Evolutionary conservation across 2,797 vertebrate species (phyloP).

Genomic region (Mionectes olivaceus): DNA sequence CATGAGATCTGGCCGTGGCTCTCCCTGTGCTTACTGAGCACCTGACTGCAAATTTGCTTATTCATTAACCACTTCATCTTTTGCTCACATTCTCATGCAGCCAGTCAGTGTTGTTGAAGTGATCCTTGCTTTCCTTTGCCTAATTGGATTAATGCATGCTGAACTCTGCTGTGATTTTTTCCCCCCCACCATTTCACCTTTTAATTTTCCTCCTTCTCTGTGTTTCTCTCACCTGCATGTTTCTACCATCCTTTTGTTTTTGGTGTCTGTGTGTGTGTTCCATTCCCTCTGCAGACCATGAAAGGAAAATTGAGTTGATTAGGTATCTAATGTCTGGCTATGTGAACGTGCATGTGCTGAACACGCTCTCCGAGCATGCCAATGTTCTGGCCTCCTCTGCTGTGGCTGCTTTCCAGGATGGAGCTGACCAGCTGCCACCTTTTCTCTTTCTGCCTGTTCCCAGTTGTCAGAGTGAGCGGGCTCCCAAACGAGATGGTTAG

Average conservation of each 20-base stretch:
- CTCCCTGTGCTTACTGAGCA: neutral
- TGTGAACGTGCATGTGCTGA: slow-evolving; percentile 88
- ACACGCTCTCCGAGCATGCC: slow-evolving; percentile 91
- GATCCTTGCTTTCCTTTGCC: slow-evolving; percentile 29
- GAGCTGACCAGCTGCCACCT: slow-evolving; percentile 88
- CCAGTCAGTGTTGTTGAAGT: neutral
- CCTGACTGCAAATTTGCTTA: neutral
- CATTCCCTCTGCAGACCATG: slow-evolving; percentile 85
- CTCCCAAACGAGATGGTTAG: slow-evolving; percentile 92
- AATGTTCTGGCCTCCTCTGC: slow-evolving; percentile 88
- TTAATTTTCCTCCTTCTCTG: slow-evolving; percentile 41
- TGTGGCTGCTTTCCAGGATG: slow-evolving; percentile 88
- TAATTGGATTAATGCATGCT: slow-evolving; percentile 55
- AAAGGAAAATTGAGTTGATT: slow-evolving; percentile 92
- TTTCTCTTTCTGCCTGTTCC: slow-evolving; percentile 89
- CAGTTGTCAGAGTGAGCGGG: slow-evolving; percentile 83
- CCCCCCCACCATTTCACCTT: neutral
- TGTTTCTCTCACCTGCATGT: slow-evolving; percentile 48
- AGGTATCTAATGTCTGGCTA: slow-evolving; percentile 92
- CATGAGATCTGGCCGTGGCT: neutral
- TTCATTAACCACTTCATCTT: neutral
- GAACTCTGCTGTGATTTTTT: slow-evolving; percentile 46
- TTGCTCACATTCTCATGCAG: neutral
- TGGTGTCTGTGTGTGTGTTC: neutral
- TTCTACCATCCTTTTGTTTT: neutral